Percentiles rank a stretch among this genome's conserved stretches.
Conservation (phyloP, 2,113 vertebrate species). For the Hemibagrus wyckioides region DNA sequence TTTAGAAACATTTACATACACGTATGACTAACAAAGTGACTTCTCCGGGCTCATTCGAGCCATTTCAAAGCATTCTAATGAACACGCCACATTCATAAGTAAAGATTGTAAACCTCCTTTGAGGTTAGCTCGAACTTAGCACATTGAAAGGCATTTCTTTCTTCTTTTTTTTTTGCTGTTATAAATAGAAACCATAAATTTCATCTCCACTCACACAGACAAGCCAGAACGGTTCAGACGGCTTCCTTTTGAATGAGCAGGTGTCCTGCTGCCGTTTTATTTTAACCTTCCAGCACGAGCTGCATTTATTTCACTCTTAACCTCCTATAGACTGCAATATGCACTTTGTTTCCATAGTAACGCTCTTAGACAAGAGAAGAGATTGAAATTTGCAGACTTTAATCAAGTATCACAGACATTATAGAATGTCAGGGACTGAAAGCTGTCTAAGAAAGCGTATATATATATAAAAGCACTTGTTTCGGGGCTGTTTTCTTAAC, state of each 20-base stretch:
- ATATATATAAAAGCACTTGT: constrained; percentile 36
- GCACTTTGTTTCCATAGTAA: constrained; percentile 68
- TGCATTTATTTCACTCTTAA: constrained; percentile 39
- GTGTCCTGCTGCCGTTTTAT: constrained; percentile 18
- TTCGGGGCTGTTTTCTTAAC: constrained; percentile 18
- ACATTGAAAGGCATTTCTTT: neutral
- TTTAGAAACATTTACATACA: neutral
- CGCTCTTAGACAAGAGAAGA: constrained; percentile 53
- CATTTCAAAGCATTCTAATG: constrained; percentile 29
- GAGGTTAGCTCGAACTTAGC: neutral
- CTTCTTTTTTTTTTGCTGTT: neutral
- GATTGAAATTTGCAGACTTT: constrained; percentile 57
- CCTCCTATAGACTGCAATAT: constrained; percentile 42
- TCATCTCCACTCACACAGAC: neutral
- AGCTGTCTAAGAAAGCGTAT: constrained; percentile 41
- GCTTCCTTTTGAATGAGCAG: constrained; percentile 14
- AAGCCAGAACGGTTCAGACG: neutral
- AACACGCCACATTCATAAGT: constrained; percentile 15
- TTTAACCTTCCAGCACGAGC: constrained; percentile 18
- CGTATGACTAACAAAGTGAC: neutral
- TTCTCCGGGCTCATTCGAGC: neutral
- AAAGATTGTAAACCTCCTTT: neutral
- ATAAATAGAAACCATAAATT: constrained; percentile 24
- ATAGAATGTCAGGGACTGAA: constrained; percentile 51
- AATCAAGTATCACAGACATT: constrained; percentile 58